Evolutionary conservation across 2,888 invertebrate species (phyloP), one percentile per base, ranked within the genome.

Genomic region (Agrenia bidenticulata): DNA sequence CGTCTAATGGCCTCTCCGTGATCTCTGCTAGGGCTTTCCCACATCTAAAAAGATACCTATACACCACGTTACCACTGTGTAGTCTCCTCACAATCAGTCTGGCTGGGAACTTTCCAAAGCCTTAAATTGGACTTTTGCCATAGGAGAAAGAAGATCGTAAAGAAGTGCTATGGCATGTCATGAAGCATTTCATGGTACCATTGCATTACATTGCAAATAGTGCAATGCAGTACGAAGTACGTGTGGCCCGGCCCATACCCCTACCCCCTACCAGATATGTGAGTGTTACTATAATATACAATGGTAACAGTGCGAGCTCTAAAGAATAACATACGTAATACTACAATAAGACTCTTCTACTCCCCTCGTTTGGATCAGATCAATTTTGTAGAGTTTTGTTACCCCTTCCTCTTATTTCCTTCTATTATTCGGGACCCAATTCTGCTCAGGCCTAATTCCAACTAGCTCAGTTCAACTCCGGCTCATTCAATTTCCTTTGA

Each of bases 401-500:
- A 19, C n/a, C 45, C 45, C n/a, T 45, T 32, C 11, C 32, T 32
- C 32, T 11, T 32, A 32, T 32, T 32, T 32, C 11, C 32, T 32
- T 11, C 32, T 32, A 32, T 32, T 32, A 32, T 32, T 32, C 32
- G 32, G 11, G 32, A 32, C 32, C 32, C 32, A 32, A 32, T 55
- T 55, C 55, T 27, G 32, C 37, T 55, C 32, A 32, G 55, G 27
- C 55, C 37, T 55, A 37, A 55, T 55, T 55, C 55, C 37, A 37
- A 55, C 55, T 55, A 37, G n/a, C 55, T 37, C 37, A 37, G 55
- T 37, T 42, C 41, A 24, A 24, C 41, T 41, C 39, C 41, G 50
- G 57, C 61, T 66, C 62, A 66, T 66, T 66, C 66, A 66, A 66
- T 66, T 66, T 66, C 62, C 66, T 66, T 49, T 50, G 53, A 58